These are phyloP conservation scores for Conchocele bisecta DNA, from an alignment of 2,888 invertebrate species.

Conservation along the genomic window DNA sequence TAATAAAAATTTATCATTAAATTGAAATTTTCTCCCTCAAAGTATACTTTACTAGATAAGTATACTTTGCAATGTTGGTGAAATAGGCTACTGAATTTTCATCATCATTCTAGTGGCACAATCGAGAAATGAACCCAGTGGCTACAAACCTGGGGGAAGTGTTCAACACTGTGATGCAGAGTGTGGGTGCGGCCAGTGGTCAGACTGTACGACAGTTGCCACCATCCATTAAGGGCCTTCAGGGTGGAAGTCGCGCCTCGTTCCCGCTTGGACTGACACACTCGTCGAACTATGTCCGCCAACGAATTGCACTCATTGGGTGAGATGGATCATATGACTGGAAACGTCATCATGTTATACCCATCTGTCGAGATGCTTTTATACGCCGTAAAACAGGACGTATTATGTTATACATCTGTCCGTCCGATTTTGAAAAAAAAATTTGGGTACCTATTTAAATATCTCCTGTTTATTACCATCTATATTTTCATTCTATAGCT, in stretches of 20 bases:
- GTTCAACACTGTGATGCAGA: constrained; percentile 64
- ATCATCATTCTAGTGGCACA: constrained; percentile 76
- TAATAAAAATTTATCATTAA: too few species aligned
- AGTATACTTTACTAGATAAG: too few species aligned
- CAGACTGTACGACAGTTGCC: constrained; percentile 86
- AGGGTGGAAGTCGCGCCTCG: constrained; percentile 88
- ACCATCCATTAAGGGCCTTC: constrained; percentile 87
- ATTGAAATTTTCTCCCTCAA: too few species aligned
- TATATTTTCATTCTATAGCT: too few species aligned
- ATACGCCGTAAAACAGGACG: too few species aligned
- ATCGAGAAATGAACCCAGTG: constrained; percentile 68
- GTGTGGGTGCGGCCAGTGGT: constrained; percentile 60
- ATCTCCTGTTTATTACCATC: too few species aligned
- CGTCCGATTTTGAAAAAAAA: too few species aligned
- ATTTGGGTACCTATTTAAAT: too few species aligned
- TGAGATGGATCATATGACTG: too few species aligned
- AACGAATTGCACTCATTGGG: constrained; percentile 94
- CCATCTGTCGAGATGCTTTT: neutral
- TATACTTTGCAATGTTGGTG: too few species aligned
- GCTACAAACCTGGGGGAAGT: constrained; percentile 62
- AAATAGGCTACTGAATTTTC: too few species aligned
- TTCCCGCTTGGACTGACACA: constrained; percentile 97
- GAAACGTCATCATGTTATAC: neutral
- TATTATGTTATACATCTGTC: too few species aligned
- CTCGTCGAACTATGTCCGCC: constrained; percentile 91